phyloP scores from a whole-genome alignment of 2,888 invertebrate species.

The Catocala sponsa region DNA sequence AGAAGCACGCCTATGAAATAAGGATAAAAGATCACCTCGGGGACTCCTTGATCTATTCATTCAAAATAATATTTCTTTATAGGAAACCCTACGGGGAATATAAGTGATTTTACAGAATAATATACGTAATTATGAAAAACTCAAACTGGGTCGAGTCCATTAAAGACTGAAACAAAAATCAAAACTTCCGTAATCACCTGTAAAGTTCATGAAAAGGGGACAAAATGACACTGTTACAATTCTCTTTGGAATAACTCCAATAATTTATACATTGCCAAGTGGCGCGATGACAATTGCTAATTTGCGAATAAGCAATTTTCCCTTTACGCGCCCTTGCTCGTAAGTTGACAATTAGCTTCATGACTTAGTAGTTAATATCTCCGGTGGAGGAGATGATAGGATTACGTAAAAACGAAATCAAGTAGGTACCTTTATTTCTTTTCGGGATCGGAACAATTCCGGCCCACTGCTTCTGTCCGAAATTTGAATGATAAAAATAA shows the following conservation, averaged over 20 bases:
- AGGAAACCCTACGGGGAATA: constrained; percentile 11
- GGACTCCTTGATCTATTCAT: constrained; percentile 17
- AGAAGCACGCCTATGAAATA: constrained; percentile 2
- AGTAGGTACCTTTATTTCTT: neutral
- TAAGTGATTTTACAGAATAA: constrained; percentile 26
- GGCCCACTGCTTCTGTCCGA: too few species aligned
- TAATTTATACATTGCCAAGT: constrained; percentile 33
- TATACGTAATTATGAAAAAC: constrained; percentile 28
- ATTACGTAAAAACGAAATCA: neutral
- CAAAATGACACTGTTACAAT: constrained; percentile 40
- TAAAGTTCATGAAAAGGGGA: constrained; percentile 40
- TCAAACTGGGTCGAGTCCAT: constrained; percentile 36
- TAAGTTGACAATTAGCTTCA: constrained; percentile 14
- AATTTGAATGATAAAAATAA: too few species aligned
- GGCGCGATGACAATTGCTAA: constrained; percentile 31
- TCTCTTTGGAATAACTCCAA: constrained; percentile 33
- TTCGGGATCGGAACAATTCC: neutral
- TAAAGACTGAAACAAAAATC: constrained; percentile 45
- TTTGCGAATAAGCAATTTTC: constrained; percentile 20
- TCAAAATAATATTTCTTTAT: constrained; percentile 15
- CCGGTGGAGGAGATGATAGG: neutral
- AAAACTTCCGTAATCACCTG: constrained; percentile 49
- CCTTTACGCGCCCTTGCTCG: constrained; percentile 8
- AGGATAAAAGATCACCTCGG: constrained; percentile 12
- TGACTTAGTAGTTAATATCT: constrained; percentile 9